phyloP scores from a whole-genome alignment of 2,113 vertebrate genomes.

The Puma concolor region DNA sequence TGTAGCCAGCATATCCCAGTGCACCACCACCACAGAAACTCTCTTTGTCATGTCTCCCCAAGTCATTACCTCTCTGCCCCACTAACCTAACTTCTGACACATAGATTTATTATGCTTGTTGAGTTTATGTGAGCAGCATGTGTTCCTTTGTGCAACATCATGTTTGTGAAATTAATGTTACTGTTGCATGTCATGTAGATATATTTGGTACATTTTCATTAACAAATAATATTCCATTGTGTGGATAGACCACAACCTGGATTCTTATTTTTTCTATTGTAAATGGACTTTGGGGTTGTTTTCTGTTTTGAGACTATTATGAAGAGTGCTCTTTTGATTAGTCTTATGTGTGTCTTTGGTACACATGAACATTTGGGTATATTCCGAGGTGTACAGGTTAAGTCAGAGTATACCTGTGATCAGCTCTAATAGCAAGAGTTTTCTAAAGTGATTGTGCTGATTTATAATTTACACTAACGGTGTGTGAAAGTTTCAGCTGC shows the following conservation, averaged over 20 bases:
- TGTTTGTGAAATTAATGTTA: slow-evolving; percentile 5
- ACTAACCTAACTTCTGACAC: background rate
- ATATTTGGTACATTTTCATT: background rate
- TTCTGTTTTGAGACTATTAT: background rate
- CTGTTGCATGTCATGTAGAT: background rate
- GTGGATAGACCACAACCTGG: background rate
- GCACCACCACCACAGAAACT: background rate
- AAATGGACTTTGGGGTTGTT: background rate
- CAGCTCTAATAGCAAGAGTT: background rate
- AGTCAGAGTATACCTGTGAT: background rate
- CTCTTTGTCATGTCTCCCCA: background rate
- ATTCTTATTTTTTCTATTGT: background rate
- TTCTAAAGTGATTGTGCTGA: background rate
- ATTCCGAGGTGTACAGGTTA: background rate
- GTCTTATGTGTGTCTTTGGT: background rate
- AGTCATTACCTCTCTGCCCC: background rate
- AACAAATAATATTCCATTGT: background rate
- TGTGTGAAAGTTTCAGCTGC: background rate
- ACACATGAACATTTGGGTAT: background rate
- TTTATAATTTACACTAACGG: background rate
- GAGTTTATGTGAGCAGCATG: background rate
- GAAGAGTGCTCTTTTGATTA: background rate
- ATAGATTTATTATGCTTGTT: background rate
- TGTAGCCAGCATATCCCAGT: background rate
- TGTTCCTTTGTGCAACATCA: background rate